Evolutionary conservation across 1,140 invertebrate species (phyloP).

Genomic region (Palaemon carinicauda): DNA sequence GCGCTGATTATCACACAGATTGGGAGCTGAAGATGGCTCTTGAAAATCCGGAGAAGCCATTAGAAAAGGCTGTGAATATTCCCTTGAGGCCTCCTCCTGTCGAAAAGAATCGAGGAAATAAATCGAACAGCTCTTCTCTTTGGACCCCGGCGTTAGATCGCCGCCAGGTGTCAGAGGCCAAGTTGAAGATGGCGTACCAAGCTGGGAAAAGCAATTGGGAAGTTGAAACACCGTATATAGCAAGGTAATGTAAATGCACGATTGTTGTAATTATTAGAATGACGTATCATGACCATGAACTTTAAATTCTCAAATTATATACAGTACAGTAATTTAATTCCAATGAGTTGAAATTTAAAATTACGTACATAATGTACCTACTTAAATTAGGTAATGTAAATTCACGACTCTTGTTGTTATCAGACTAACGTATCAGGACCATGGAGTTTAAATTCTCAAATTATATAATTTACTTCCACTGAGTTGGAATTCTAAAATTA

Average conservation of each 20-base stretch:
- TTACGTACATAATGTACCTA: too few species aligned
- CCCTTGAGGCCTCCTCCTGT: background rate
- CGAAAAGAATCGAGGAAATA: background rate
- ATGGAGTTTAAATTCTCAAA: too few species aligned
- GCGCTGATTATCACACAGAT: constrained; percentile 16
- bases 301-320: too few species aligned
- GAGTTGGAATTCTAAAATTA: too few species aligned
- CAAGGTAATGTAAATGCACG: constrained; percentile 6
- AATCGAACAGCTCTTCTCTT: background rate
- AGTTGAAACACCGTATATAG: constrained; percentile 41
- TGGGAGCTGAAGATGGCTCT: constrained; percentile 34
- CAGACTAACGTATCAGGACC: too few species aligned
- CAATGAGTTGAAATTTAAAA: too few species aligned
- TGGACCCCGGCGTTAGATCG: constrained; percentile 44
- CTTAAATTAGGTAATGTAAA: too few species aligned
- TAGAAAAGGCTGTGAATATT: background rate
- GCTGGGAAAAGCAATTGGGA: constrained; percentile 20
- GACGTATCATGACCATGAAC: too few species aligned
- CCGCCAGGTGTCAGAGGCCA: background rate
- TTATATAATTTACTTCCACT: too few species aligned
- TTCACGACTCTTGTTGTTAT: too few species aligned
- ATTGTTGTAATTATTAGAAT: too few species aligned
- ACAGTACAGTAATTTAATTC: too few species aligned
- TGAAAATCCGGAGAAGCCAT: background rate
- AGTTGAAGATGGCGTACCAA: constrained; percentile 14